These are phyloP conservation scores for Cephus pulcher DNA, from an alignment of 2,888 invertebrate genomes.

Conservation along the genomic window DNA sequence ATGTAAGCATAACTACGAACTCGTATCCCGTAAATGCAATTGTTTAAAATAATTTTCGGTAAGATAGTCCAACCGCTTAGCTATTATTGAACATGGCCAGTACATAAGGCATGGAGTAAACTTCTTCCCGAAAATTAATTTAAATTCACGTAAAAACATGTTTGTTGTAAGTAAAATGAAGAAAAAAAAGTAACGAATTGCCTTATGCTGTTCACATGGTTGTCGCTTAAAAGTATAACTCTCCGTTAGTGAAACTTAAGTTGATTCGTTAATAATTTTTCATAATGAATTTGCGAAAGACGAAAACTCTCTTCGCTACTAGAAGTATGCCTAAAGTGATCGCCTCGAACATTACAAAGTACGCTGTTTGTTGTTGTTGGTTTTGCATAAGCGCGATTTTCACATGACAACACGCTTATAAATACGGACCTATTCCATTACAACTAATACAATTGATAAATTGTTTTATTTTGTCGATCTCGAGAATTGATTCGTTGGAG, in stretches of 20 bases:
- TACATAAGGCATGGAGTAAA: neutral
- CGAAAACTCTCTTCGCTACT: neutral
- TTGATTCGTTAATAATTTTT: neutral
- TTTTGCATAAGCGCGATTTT: neutral
- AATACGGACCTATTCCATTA: constrained; percentile 18
- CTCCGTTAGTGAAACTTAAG: neutral
- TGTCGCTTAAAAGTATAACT: neutral
- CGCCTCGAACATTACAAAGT: neutral
- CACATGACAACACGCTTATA: constrained; percentile 6
- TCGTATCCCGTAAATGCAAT: neutral
- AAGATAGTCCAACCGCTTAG: neutral
- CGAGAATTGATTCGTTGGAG: constrained; percentile 13
- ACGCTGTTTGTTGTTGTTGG: neutral
- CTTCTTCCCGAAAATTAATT: neutral
- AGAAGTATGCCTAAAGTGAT: neutral
- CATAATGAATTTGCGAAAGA: neutral
- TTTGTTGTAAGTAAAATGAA: neutral
- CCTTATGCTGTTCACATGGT: neutral
- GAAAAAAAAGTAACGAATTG: neutral
- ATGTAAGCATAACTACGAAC: neutral
- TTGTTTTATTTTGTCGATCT: neutral
- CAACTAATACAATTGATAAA: constrained; percentile 11
- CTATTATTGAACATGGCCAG: neutral
- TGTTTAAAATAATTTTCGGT: neutral
- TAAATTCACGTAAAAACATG: neutral